phyloP scores from a whole-genome alignment of 2,113 vertebrate genomes.

The Atlantisia rogersi region DNA sequence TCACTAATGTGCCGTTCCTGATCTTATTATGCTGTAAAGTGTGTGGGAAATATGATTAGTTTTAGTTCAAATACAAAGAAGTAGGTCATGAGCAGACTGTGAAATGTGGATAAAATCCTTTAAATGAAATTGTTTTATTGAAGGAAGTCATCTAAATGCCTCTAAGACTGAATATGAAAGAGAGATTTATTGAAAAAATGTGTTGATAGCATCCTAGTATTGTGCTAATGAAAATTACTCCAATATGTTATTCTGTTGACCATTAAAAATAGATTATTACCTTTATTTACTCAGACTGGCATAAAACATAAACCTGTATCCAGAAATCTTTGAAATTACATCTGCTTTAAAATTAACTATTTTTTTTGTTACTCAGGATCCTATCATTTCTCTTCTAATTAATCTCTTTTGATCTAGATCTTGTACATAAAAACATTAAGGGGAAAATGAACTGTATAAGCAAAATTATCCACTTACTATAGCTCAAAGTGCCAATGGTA shows the following conservation, averaged over 20 bases:
- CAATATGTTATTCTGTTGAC: background rate
- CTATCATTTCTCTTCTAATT: background rate
- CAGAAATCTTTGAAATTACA: background rate
- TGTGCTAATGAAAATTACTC: background rate
- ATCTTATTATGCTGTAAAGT: constrained; percentile 28
- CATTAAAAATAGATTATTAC: background rate
- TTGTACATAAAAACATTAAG: background rate
- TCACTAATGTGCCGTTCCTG: background rate
- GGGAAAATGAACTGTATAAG: background rate
- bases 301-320: background rate
- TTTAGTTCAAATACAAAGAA: constrained; percentile 49
- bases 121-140: constrained; percentile 38
- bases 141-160: constrained; percentile 1
- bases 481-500: background rate
- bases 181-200: background rate
- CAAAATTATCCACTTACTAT: background rate
- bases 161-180: constrained; percentile 6
- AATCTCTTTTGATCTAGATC: background rate
- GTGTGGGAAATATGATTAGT: constrained; percentile 19
- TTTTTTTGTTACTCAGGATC: background rate
- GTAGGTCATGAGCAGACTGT: constrained; percentile 38
- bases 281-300: background rate
- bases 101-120: constrained; percentile 45
- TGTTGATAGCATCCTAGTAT: background rate
- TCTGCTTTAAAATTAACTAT: background rate